Conservation (phyloP, 2,113 vertebrate genomes). For the Ariopsis seemanni region DNA sequence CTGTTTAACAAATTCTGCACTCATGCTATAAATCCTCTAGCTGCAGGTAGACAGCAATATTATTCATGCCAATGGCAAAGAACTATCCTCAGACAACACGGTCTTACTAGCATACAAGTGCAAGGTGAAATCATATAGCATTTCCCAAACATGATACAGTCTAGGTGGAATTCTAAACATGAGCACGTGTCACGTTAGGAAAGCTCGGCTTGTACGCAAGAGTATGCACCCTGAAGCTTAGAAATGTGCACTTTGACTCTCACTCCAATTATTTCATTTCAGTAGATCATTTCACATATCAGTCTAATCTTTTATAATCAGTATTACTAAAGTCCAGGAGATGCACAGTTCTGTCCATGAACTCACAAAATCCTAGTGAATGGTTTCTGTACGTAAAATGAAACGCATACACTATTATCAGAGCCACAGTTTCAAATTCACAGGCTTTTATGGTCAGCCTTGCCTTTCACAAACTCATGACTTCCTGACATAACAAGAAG, state of each 20-base stretch:
- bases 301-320: too few species aligned
- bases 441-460: not conserved
- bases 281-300: too few species aligned
- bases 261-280: too few species aligned
- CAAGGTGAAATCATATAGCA: not conserved
- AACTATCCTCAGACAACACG: not conserved
- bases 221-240: not conserved
- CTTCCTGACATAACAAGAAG: not conserved
- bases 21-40: conserved; percentile 20
- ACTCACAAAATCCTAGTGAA: not conserved
- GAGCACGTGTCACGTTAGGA: not conserved
- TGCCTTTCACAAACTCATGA: not conserved
- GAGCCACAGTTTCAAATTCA: not conserved
- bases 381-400: not conserved
- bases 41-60: not conserved
- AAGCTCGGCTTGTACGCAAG: not conserved
- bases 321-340: too few species aligned
- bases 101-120: not conserved
- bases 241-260: not conserved
- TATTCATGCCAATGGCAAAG: not conserved
- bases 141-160: not conserved
- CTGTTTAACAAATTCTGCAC: conserved; percentile 48
- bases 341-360: not conserved
- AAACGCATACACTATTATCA: not conserved
- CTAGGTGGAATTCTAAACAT: not conserved